Evolutionary conservation across 2,888 invertebrate species (phyloP), one percentile per base, ranked within the genome.

Genomic region (Dimorphilus gyrociliatus): DNA sequence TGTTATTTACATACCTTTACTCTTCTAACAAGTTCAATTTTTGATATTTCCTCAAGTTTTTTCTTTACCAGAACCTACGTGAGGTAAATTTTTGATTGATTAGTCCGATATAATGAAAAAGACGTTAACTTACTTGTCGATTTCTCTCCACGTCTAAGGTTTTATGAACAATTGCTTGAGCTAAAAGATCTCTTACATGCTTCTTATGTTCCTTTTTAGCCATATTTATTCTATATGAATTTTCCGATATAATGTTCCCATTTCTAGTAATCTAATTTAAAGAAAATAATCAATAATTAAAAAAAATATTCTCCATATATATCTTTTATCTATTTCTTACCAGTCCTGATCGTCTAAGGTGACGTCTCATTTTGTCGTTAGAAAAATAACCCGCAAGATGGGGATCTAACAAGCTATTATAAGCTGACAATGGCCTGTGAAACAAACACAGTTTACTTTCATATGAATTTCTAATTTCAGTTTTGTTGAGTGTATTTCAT

Each of bases 91-190:
- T n/a, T n/a, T n/a, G n/a, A n/a, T n/a, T n/a, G n/a, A n/a, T n/a
- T n/a, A n/a, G n/a, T n/a, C n/a, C n/a, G n/a, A n/a, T n/a, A n/a
- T n/a, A n/a, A n/a, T n/a, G n/a, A n/a, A n/a, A n/a, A n/a, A n/a
- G n/a, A n/a, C n/a, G n/a, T n/a, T n/a, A n/a, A n/a, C n/a, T n/a
- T n/a, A n/a, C 51, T 32, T 57, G 55, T 29, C 58, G 37, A 16
- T 41, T 42, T 19, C 56, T 39, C 34, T 59, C 56, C 25, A 59
- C 40, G 35, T 57, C 58, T n/a, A 59, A 44, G 1, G 57, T 55
- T 35, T 60, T 62, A 39, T 60, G 51, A 8, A 60, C 58, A 13
- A 62, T 60, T 13, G 60, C 60, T 40, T 60, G 58, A 4, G 60
- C 57, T n/a, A 62, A 44, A 27, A 59, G 45, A 23, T 60, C 52